Conservation (phyloP, 2,888 invertebrate genomes). For the Diarsia dahlii region DNA sequence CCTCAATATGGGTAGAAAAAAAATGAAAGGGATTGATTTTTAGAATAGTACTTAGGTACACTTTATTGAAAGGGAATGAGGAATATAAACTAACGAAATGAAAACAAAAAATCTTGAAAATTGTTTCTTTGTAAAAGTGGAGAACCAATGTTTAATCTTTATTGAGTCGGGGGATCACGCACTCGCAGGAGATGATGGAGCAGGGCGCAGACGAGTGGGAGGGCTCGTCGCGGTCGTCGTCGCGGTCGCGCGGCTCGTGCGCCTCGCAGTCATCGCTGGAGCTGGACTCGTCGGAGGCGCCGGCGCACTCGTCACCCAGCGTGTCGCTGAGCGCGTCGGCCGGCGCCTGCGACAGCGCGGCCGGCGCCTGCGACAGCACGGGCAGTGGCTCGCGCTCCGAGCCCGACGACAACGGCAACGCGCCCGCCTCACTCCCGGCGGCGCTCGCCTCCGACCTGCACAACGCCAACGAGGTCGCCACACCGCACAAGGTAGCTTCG, state of each 20-base stretch:
- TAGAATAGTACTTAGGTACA: no score
- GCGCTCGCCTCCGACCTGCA: slow-evolving; percentile 71
- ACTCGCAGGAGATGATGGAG: slow-evolving; percentile 67
- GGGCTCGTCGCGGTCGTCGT: slow-evolving; percentile 70
- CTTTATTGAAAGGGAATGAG: no score
- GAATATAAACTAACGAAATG: no score
- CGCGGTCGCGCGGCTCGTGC: slow-evolving; percentile 69
- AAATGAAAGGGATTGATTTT: no score
- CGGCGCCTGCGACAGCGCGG: slow-evolving; percentile 63
- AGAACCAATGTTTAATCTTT: no score
- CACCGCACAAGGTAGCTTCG: slow-evolving; percentile 60
- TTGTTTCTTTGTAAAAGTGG: no score
- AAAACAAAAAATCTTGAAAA: no score
- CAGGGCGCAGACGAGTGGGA: slow-evolving; percentile 70
- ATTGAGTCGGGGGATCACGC: no score
- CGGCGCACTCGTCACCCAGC: slow-evolving; percentile 75
- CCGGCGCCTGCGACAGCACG: slow-evolving; percentile 72
- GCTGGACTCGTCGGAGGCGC: slow-evolving; percentile 78
- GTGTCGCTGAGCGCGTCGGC: slow-evolving; percentile 65
- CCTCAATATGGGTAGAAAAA: no score
- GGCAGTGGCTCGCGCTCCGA: slow-evolving; percentile 70
- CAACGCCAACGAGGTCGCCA: slow-evolving; percentile 78
- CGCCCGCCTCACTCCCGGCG: slow-evolving; percentile 51
- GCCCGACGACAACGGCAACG: slow-evolving; percentile 82
- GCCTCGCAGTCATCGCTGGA: slow-evolving; percentile 81